Percentiles rank a stretch among this genome's conserved stretches.
These are phyloP conservation scores for Phocoena phocoena DNA, from an alignment of 2,113 vertebrate genomes.

Conservation along the genomic window DNA sequence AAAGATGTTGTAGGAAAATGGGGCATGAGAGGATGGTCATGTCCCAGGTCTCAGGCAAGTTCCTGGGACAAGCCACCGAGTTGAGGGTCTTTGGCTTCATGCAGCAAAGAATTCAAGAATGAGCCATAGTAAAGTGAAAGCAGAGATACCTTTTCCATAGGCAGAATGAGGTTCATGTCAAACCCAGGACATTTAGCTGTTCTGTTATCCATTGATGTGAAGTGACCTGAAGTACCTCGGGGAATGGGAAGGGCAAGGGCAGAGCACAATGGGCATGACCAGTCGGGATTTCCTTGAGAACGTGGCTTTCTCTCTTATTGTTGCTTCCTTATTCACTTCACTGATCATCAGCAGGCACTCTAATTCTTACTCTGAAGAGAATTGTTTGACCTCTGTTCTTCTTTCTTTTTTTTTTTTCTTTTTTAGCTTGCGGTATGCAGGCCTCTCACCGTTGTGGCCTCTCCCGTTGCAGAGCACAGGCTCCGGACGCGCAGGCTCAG, in stretches of 20 bases:
- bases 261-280: conserved; percentile 12
- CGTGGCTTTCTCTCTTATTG: not conserved
- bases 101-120: not conserved
- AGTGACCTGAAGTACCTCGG: conserved; percentile 61
- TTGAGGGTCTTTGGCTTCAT: not conserved
- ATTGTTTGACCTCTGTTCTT: conserved; percentile 55
- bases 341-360: conserved; percentile 37
- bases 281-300: conserved; percentile 25
- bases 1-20: not conserved
- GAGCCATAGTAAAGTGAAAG: not conserved
- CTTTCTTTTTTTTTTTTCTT: too few species aligned
- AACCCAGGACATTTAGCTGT: conserved; percentile 39
- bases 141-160: not conserved
- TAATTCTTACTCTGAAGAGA: conserved; percentile 52
- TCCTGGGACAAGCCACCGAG: not conserved
- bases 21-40: not conserved
- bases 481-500: too few species aligned
- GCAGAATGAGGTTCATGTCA: not conserved
- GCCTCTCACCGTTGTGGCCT: too few species aligned
- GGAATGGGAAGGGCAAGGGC: conserved; percentile 51
- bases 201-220: conserved; percentile 61
- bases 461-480: too few species aligned
- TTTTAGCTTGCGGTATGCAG: too few species aligned
- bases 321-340: conserved; percentile 49
- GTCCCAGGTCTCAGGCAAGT: not conserved